Base-by-base conservation (phyloP, 2,888 invertebrate species). In the Willowsia nigromaculata region DNA sequence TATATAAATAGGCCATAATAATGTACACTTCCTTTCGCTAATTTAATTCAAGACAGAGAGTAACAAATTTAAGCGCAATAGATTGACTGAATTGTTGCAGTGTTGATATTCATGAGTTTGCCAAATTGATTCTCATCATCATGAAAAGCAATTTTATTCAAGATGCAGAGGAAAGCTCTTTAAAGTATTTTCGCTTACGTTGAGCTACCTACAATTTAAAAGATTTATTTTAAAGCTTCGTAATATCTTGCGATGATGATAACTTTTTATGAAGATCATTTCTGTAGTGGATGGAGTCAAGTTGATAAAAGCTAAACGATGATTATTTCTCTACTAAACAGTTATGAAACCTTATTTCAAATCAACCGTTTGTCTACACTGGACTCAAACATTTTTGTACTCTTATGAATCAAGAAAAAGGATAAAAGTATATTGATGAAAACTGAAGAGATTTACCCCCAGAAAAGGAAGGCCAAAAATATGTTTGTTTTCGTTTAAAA, bases 221-320 rank as follows among this genome's bases (percentile, higher is more conserved):
- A n/a, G n/a, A n/a, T n/a, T n/a, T n/a, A n/a, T n/a, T n/a, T n/a
- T n/a, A n/a, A n/a, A n/a, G n/a, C n/a, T n/a, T n/a, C 9, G 40
- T 7, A 40, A 40, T 18, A 53, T 53, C 53, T 53, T 9, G 53
- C 53, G 53, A 15, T 15, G 15, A 53, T 25, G 13, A 6, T 30
- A 27, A 30, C 3, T 30, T 62, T 30, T 62, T 13, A 15, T 30
- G 30, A 62, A 3, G 30, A 62, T 68, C 7, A 33, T 30, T 30
- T 53, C 9, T n/a, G n/a, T 78, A 4, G 18, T 78, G 78, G 78
- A 78, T 78, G 78, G 78, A 78, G 53, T 78, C 78, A 78, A 53
- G 74, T 78, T 78, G 5, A 53, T 33, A 33, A 50, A 53, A 53
- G 37, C 37, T 18, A 18, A 68, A 37, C 40, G 59, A 13, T 59